A percentile compares a stretch with the other conserved stretches of the same genome.
These are phyloP conservation scores for Tachyglossus aculeatus DNA, from an alignment of 2,797 vertebrate species.

Conservation along the genomic window DNA sequence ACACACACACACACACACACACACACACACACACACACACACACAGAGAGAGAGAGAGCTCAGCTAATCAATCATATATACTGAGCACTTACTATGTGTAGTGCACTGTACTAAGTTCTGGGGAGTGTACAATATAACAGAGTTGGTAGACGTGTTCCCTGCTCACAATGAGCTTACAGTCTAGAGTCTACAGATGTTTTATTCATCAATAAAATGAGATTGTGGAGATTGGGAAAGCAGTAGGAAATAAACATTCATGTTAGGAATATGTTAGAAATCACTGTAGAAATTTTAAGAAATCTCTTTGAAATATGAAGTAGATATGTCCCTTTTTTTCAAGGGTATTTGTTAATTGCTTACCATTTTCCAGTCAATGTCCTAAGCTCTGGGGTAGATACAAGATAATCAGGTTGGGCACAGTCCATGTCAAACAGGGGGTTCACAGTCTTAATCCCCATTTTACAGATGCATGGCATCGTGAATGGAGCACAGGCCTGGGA, in stretches of 20 bases:
- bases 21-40: no score
- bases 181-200: not conserved
- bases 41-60: no score
- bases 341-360: not conserved
- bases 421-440: not conserved
- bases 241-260: not conserved
- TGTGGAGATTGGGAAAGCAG: no score
- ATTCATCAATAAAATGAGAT: not conserved
- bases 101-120: no score
- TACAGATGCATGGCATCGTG: not conserved
- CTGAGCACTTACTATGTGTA: no score
- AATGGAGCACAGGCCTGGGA: not conserved
- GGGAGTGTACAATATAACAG: no score
- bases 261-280: not conserved
- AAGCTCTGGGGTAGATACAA: not conserved
- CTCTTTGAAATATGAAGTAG: not conserved
- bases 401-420: no score
- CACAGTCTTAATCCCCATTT: not conserved
- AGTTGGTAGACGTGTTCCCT: no score
- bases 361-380: not conserved
- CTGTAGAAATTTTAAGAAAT: not conserved
- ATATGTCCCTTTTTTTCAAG: not conserved
- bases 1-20: no score
- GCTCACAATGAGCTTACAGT: not conserved
- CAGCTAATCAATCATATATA: no score